These are phyloP conservation scores for Drosophila engyochracea DNA, from an alignment of 2,888 invertebrate genomes.

Conservation along the genomic window DNA sequence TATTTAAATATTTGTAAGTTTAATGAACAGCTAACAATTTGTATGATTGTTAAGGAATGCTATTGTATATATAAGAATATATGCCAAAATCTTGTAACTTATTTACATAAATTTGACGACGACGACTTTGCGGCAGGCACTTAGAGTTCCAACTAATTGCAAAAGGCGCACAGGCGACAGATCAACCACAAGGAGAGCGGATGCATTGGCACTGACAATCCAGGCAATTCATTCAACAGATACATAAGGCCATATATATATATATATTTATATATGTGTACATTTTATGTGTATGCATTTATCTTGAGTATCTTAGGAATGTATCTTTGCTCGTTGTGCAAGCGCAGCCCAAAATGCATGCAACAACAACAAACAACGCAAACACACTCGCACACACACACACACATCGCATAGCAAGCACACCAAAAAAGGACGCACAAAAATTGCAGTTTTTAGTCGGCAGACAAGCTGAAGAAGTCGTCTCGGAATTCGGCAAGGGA, in stretches of 20 bases:
- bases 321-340: conserved; percentile 69
- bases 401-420: conserved; percentile 7
- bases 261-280: conserved; percentile 11
- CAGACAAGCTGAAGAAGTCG: conserved; percentile 40
- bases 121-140: conserved; percentile 20
- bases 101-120: neutral
- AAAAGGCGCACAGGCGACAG: conserved; percentile 27
- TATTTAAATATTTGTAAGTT: neutral
- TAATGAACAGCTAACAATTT: neutral
- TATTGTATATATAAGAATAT: neutral
- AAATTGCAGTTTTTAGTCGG: conserved; percentile 59
- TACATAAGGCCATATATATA: conserved; percentile 12
- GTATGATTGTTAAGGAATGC: neutral
- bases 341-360: conserved; percentile 59
- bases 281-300: conserved; percentile 40
- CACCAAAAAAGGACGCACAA: conserved; percentile 69
- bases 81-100: neutral
- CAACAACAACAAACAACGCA: conserved; percentile 29
- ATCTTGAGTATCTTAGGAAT: conserved; percentile 77
- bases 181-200: conserved; percentile 43
- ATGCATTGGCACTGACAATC: conserved; percentile 61
- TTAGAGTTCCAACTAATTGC: conserved; percentile 73
- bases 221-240: conserved; percentile 49
- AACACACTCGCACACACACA: conserved; percentile 25
- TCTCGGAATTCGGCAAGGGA: conserved; percentile 53